Evolutionary conservation across 2,113 vertebrate species (phyloP), one percentile per base, ranked within the genome.

Genomic region (Pheucticus melanocephalus): DNA sequence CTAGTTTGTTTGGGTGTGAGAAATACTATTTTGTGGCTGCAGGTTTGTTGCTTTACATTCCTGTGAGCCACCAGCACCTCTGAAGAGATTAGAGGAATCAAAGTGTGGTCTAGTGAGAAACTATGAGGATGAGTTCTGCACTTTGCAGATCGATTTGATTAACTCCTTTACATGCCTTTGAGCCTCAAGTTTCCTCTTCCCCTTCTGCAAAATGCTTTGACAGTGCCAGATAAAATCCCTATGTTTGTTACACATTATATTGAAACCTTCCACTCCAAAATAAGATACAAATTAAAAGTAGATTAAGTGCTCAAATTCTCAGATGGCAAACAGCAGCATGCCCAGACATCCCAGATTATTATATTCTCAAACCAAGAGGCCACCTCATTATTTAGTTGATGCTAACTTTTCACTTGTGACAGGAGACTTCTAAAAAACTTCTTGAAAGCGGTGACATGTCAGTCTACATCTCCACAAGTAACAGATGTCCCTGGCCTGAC

Each of bases 401-500:
- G 19, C 1, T 54, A 47, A 31, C 12, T 91, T 88, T 66, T 60
- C 42, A 86, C 16, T 33, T 61, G 4, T 35, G 10, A 63, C 11
- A 39, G 33, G 1, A 78, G 12, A 66, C 19, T 44, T 87, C 33
- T 61, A 16, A 28, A 83, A 73, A 63, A 31, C 35, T 50, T 42
- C 10, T 30, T 51, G 57, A 15, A 79, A 79, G 25, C 50, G 45
- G n/a, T 4, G 3, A 6, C 39, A 48, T 11, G 11, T n/a, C 37
- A 82, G 48, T 20, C 25, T 88, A 3, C 4, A 15, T 24, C 24
- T 71, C 8, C 37, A 86, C 47, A 92, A 73, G 31, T 33, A 82
- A 20, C 8, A 23, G 40, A 7, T 0, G 4, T 25, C n/a, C 48
- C 48, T 57, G 45, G 17, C 12, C 28, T 0, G 1, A 53, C 14